Evolutionary conservation across 2,888 invertebrate genomes (phyloP).

Genomic region (Allophyes oxyacanthae): DNA sequence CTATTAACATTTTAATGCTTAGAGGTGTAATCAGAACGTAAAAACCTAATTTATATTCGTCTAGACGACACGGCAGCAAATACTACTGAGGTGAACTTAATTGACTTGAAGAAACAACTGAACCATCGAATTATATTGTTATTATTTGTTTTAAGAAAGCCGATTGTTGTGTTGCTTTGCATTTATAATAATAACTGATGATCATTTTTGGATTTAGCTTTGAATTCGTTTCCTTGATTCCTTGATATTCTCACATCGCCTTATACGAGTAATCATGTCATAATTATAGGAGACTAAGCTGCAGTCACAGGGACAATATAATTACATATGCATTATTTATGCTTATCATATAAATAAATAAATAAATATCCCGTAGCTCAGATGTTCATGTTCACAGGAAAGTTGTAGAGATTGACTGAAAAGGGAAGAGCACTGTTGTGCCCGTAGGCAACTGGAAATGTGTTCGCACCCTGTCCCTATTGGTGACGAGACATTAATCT

Average conservation of each 20-base stretch:
- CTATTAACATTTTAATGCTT: conserved; percentile 83
- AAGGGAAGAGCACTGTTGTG: conserved; percentile 6
- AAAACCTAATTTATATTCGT: conserved; percentile 79
- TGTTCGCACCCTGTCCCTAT: conserved; percentile 14
- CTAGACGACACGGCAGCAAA: conserved; percentile 78
- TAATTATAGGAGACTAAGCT: too few relatives aligned
- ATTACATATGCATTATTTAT: too few relatives aligned
- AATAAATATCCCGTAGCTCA: too few relatives aligned
- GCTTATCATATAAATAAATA: too few relatives aligned
- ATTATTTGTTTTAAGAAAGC: not conserved
- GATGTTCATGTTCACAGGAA: conserved; percentile 41
- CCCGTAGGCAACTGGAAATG: conserved; percentile 38
- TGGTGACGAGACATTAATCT: conserved; percentile 9
- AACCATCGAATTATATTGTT: not conserved
- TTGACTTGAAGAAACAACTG: conserved; percentile 40
- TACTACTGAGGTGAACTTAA: conserved; percentile 57
- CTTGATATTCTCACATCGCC: too few relatives aligned
- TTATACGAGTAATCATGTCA: too few relatives aligned
- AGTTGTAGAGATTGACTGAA: conserved; percentile 3
- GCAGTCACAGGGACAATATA: too few relatives aligned
- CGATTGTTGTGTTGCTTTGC: too few relatives aligned
- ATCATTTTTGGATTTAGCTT: too few relatives aligned
- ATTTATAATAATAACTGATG: too few relatives aligned
- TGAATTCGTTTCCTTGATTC: too few relatives aligned
- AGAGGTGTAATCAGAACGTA: conserved; percentile 77